These are phyloP conservation scores for Epizoanthus illoricatus DNA, from an alignment of 92 coral and sea anemone genomes.

Conservation along the genomic window DNA sequence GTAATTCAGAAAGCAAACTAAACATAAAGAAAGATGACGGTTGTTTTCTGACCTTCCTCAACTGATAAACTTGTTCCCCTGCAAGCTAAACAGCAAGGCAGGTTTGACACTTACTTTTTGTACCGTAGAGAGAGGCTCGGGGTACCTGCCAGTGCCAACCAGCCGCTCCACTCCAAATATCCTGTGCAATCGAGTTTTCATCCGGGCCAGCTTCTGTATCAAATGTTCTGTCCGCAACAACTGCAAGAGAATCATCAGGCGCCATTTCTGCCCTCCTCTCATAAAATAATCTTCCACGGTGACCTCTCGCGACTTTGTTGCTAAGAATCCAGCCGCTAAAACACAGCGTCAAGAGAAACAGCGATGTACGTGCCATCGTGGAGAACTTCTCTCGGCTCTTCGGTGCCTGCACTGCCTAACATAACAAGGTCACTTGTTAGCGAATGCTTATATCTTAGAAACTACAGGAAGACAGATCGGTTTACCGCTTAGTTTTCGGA, in stretches of 20 bases:
- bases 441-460: neutral
- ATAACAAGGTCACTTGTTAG: neutral
- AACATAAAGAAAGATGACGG: too few relatives aligned
- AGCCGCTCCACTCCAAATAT: neutral
- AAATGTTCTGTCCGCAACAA: neutral
- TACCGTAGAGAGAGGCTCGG: neutral
- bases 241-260: neutral
- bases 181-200: neutral
- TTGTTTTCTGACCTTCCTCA: too few relatives aligned
- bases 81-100: too few relatives aligned
- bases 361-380: neutral
- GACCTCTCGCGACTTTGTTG: neutral
- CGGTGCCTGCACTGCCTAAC: neutral
- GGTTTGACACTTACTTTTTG: too few relatives aligned
- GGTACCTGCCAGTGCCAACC: neutral
- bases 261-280: neutral
- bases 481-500: neutral
- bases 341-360: constrained; percentile 8
- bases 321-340: neutral
- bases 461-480: neutral
- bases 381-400: neutral
- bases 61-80: too few relatives aligned
- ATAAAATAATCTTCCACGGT: neutral
- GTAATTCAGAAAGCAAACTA: too few relatives aligned
- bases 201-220: neutral